These are phyloP conservation scores for Ciconia maguari DNA, from an alignment of 2,113 vertebrate genomes.

Conservation along the genomic window DNA sequence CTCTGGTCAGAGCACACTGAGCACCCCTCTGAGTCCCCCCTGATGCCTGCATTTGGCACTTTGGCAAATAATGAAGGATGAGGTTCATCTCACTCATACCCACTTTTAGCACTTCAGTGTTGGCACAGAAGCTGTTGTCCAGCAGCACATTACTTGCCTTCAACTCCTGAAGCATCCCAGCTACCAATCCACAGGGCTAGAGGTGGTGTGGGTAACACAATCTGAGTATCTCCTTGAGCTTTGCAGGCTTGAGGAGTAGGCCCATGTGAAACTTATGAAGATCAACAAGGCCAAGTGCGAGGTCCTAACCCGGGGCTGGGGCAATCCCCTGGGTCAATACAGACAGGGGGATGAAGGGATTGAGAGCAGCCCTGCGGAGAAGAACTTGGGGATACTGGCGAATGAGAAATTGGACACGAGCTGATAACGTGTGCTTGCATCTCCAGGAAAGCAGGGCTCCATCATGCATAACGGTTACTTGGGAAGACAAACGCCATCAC, in stretches of 20 bases:
- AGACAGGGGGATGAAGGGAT: not conserved
- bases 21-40: not conserved
- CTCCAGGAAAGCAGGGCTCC: too few species aligned
- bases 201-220: fast-evolving
- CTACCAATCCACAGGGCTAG: not conserved
- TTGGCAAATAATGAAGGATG: not conserved
- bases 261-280: not conserved
- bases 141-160: not conserved
- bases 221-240: not conserved
- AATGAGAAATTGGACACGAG: not conserved
- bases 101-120: not conserved
- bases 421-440: fast-evolving
- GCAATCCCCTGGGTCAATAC: not conserved
- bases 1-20: not conserved
- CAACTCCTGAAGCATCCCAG: not conserved
- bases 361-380: not conserved
- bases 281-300: not conserved
- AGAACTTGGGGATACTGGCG: not conserved
- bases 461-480: too few species aligned
- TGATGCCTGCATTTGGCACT: not conserved
- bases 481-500: too few species aligned
- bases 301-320: not conserved
- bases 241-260: not conserved
- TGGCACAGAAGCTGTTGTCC: not conserved
- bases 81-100: not conserved